A percentile compares a stretch with the other conserved stretches of the same genome.
Conservation (phyloP, 2,113 vertebrate species). For the Capra hircus region DNA sequence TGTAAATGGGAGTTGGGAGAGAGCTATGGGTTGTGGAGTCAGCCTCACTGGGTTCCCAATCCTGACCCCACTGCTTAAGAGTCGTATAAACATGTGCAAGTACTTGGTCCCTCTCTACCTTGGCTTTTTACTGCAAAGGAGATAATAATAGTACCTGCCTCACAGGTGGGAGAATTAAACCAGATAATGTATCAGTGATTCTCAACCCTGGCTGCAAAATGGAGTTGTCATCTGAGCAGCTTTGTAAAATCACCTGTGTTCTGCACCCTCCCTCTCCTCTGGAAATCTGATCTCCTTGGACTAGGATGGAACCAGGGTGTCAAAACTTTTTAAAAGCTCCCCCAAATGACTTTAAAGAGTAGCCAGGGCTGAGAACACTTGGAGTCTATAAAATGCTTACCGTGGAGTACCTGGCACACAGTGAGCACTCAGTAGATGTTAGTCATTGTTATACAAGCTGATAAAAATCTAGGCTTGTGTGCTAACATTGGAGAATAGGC, state of each 20-base stretch:
- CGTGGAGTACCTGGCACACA: background rate
- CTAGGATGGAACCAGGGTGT: background rate
- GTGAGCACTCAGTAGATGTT: background rate
- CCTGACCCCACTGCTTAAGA: background rate
- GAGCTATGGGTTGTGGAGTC: background rate
- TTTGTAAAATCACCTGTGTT: background rate
- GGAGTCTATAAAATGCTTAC: background rate
- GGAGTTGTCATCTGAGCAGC: background rate
- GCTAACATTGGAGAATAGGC: background rate
- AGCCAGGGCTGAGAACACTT: background rate
- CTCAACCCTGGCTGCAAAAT: background rate
- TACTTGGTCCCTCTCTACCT: background rate
- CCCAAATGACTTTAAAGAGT: background rate
- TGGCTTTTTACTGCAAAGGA: background rate
- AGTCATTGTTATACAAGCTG: background rate
- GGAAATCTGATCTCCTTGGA: background rate
- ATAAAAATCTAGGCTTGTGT: background rate
- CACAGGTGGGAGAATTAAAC: background rate
- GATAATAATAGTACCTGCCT: background rate
- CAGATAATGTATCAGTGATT: background rate
- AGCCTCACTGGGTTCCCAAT: background rate
- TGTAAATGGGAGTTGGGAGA: background rate
- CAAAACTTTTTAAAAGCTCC: background rate
- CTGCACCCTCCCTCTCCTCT: background rate
- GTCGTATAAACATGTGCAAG: background rate